Conservation (phyloP, 1,140 invertebrate species). For the Sitophilus oryzae region DNA sequence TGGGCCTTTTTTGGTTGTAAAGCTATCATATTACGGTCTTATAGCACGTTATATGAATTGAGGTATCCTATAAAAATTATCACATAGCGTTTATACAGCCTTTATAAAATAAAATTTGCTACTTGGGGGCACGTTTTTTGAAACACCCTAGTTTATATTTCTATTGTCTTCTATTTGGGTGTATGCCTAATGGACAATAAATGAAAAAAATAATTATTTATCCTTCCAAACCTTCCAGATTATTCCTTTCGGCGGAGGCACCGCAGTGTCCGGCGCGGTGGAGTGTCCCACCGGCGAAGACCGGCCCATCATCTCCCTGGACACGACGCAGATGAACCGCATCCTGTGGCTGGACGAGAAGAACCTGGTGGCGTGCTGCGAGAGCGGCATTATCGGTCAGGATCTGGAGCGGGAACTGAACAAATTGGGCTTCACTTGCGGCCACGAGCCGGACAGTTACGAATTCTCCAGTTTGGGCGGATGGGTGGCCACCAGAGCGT, state of each 20-base stretch:
- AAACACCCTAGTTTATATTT: no score
- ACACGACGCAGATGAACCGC: slow-evolving; percentile 93
- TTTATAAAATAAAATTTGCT: no score
- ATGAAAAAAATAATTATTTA: no score
- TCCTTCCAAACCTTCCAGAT: no score
- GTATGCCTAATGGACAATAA: no score
- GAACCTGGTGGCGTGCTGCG: slow-evolving; percentile 78
- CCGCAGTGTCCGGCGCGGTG: slow-evolving; percentile 87
- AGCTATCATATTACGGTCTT: no score
- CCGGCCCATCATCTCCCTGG: slow-evolving; percentile 82
- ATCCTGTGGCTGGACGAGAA: slow-evolving; percentile 92
- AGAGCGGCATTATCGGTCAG: slow-evolving; percentile 92
- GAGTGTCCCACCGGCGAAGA: slow-evolving; percentile 76
- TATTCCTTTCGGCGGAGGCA: slow-evolving; percentile 95
- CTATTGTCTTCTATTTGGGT: no score
- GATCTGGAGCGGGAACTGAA: slow-evolving; percentile 78
- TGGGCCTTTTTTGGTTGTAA: no score
- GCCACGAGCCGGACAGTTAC: slow-evolving; percentile 96
- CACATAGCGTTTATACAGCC: no score
- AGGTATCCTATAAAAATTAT: no score
- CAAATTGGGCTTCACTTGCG: slow-evolving; percentile 67
- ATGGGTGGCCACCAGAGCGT: slow-evolving; percentile 98
- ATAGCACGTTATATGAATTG: no score
- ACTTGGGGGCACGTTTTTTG: no score
- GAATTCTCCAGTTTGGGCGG: slow-evolving; percentile 96